These are phyloP conservation scores for Chaenogobius annularis DNA, from an alignment of 2,113 vertebrate genomes.

Conservation along the genomic window DNA sequence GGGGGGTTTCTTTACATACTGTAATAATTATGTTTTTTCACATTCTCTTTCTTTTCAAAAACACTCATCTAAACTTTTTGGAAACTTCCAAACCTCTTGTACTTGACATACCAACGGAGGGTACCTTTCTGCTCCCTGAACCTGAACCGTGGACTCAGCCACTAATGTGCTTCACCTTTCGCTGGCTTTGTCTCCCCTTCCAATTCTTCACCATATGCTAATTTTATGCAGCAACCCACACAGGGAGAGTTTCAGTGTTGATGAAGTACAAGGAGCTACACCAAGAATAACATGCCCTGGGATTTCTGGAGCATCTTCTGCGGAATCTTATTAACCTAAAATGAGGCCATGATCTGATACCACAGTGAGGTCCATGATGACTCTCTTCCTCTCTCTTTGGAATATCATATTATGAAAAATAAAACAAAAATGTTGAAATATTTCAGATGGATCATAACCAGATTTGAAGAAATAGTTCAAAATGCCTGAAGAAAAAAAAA, in stretches of 20 bases:
- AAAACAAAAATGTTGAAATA: background rate
- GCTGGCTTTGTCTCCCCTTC: background rate
- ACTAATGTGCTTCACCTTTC: slow-evolving; percentile 34
- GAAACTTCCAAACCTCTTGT: slow-evolving; percentile 11
- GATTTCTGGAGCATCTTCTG: slow-evolving; percentile 23
- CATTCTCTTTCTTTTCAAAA: background rate
- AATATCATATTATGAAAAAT: background rate
- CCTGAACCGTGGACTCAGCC: slow-evolving; percentile 23
- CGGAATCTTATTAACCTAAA: slow-evolving; percentile 29
- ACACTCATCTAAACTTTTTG: background rate
- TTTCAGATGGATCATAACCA: too few relatives aligned
- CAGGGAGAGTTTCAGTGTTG: slow-evolving; percentile 34
- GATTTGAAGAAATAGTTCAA: too few relatives aligned
- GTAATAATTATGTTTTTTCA: background rate
- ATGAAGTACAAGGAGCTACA: slow-evolving; percentile 36
- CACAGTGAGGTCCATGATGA: slow-evolving; percentile 20
- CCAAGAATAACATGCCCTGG: slow-evolving; percentile 40
- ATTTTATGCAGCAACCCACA: slow-evolving; percentile 47
- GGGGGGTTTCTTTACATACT: too few relatives aligned
- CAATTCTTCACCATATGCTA: slow-evolving; percentile 42
- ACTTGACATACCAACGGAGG: slow-evolving; percentile 6
- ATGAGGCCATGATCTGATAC: slow-evolving; percentile 24
- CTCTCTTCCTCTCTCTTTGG: slow-evolving; percentile 16
- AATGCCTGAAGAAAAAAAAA: too few relatives aligned
- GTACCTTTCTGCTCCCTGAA: slow-evolving; percentile 32